These are phyloP conservation scores for Palaemon carinicauda DNA, from an alignment of 1,140 invertebrate genomes.

Conservation along the genomic window DNA sequence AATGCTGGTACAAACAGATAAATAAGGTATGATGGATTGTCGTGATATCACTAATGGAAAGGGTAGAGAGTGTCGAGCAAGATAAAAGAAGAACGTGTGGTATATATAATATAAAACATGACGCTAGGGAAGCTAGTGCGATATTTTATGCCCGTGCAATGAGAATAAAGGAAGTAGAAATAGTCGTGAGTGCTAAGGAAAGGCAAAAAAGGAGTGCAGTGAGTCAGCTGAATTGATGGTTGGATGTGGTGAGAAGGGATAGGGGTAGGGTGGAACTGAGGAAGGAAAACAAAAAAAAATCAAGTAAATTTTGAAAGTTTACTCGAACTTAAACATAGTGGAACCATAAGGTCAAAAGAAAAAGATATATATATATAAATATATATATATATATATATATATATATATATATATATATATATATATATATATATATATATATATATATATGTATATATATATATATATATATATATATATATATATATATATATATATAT, in stretches of 20 bases:
- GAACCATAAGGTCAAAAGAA: not conserved
- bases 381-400: constrained; percentile 12
- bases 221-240: not conserved
- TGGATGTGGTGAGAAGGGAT: too few relatives aligned
- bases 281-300: not conserved
- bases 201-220: not conserved
- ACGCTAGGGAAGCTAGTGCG: too few relatives aligned
- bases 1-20: too few relatives aligned
- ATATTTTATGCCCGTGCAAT: too few relatives aligned
- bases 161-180: too few relatives aligned
- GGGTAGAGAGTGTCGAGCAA: too few relatives aligned
- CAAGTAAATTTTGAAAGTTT: not conserved
- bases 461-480: constrained; percentile 21
- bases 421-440: not conserved
- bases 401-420: constrained; percentile 14
- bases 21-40: too few relatives aligned
- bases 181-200: too few relatives aligned
- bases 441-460: constrained; percentile 9
- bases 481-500: constrained; percentile 21
- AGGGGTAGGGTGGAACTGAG: not conserved
- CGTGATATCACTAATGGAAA: too few relatives aligned
- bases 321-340: not conserved
- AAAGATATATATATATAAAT: constrained; percentile 9
- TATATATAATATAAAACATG: too few relatives aligned
- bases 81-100: too few relatives aligned